Conservation (phyloP, 2,888 invertebrate species). For the Cerastis leucographa region DNA sequence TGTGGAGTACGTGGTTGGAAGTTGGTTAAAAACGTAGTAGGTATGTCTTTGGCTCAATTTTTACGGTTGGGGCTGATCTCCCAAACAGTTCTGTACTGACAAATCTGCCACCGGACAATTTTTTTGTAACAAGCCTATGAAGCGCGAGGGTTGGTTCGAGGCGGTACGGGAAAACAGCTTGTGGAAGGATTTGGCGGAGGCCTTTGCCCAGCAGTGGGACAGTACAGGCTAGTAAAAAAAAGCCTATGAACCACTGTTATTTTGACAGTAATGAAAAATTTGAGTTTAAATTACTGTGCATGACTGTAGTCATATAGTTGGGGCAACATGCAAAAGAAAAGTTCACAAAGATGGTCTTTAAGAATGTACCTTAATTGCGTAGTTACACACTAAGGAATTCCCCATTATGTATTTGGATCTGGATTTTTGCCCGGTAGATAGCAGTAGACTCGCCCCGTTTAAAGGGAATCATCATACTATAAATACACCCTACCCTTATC, state of each 20-base stretch:
- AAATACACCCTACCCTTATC: neutral
- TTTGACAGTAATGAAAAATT: neutral
- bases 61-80: neutral
- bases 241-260: neutral
- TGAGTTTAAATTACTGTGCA: neutral
- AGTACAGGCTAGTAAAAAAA: no score
- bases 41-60: neutral
- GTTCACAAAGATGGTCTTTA: neutral
- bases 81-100: neutral
- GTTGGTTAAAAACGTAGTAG: neutral
- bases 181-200: no score
- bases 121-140: neutral
- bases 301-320: neutral
- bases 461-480: neutral
- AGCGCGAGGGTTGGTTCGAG: no score
- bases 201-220: no score
- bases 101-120: neutral
- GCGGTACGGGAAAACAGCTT: no score
- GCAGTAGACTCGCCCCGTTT: neutral
- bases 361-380: neutral
- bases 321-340: neutral
- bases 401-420: no score
- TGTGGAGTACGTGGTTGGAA: conserved; percentile 72
- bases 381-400: neutral
- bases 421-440: neutral